Evolutionary conservation across 1,140 invertebrate genomes (phyloP).

Genomic region (Araneus ventricosus): DNA sequence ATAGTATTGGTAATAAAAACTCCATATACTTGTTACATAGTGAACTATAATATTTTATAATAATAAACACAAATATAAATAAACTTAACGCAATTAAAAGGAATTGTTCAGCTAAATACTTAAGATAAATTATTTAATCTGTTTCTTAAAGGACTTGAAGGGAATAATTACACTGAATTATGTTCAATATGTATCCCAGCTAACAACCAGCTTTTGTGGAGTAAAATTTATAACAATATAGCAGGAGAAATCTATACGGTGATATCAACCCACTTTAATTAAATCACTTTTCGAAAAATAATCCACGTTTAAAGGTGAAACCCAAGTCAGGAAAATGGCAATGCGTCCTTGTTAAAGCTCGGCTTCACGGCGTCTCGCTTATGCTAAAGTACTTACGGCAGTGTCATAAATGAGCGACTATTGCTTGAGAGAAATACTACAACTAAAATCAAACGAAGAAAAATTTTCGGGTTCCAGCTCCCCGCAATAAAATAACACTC

Average conservation of each 20-base stretch:
- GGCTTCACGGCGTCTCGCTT: neutral
- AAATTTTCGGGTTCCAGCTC: neutral
- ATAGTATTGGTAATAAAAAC: too few relatives aligned
- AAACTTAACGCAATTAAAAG: too few relatives aligned
- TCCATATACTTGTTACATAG: too few relatives aligned
- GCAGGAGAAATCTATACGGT: neutral
- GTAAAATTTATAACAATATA: neutral
- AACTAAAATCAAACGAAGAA: conserved; percentile 17
- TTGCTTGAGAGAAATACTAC: conserved; percentile 11
- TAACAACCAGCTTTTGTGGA: too few relatives aligned
- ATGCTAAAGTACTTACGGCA: neutral
- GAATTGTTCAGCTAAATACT: too few relatives aligned
- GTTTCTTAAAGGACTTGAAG: too few relatives aligned
- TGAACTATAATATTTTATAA: too few relatives aligned
- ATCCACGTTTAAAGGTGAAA: neutral
- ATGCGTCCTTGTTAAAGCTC: neutral
- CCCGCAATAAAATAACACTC: conserved; percentile 23
- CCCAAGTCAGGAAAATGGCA: neutral
- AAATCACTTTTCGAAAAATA: neutral
- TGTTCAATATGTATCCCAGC: too few relatives aligned
- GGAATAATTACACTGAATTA: too few relatives aligned
- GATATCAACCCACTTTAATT: neutral
- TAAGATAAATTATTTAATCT: too few relatives aligned
- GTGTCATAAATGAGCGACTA: conserved; percentile 33
- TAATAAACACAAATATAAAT: too few relatives aligned